Evolutionary conservation across 2,113 vertebrate species (phyloP).

Genomic region (Pachypanchax playfairii): DNA sequence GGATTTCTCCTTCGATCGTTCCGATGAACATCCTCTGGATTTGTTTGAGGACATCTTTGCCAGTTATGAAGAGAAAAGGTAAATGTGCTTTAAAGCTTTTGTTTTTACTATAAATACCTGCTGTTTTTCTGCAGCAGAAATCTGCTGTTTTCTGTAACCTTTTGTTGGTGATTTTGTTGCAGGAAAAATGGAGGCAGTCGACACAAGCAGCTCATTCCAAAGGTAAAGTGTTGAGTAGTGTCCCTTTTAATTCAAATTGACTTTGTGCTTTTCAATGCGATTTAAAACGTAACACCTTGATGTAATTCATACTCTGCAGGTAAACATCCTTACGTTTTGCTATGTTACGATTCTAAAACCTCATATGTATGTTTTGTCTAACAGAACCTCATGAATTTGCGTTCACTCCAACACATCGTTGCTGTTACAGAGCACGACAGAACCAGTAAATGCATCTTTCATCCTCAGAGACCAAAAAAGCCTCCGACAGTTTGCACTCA

Average conservation of each 20-base stretch:
- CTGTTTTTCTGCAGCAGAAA: not conserved
- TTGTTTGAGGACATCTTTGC: slow-evolving; percentile 92
- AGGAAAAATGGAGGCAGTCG: slow-evolving; percentile 87
- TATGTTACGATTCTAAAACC: not conserved
- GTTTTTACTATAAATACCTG: not conserved
- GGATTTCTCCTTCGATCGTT: slow-evolving; percentile 94
- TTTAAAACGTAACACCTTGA: not conserved
- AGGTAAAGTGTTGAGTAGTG: slow-evolving; percentile 84
- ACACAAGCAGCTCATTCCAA: slow-evolving; percentile 94
- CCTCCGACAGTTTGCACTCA: slow-evolving; percentile 87
- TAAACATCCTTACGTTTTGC: not conserved
- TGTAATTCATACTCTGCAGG: not conserved
- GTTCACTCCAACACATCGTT: slow-evolving; percentile 88
- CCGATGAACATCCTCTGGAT: slow-evolving; percentile 88
- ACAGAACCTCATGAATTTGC: slow-evolving; percentile 90
- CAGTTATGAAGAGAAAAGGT: slow-evolving; percentile 91
- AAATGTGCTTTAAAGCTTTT: slow-evolving; percentile 60
- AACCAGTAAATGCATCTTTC: slow-evolving; percentile 86
- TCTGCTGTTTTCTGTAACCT: not conserved
- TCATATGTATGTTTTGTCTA: slow-evolving; percentile 7
- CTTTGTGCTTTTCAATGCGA: no score
- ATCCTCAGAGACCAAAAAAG: slow-evolving; percentile 87
- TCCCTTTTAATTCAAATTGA: no score
- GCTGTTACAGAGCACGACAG: slow-evolving; percentile 86
- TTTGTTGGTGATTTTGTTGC: slow-evolving; percentile 48